Base-by-base conservation (phyloP, 92 coral and sea anemone genomes). In the Paragorgia papillata region DNA sequence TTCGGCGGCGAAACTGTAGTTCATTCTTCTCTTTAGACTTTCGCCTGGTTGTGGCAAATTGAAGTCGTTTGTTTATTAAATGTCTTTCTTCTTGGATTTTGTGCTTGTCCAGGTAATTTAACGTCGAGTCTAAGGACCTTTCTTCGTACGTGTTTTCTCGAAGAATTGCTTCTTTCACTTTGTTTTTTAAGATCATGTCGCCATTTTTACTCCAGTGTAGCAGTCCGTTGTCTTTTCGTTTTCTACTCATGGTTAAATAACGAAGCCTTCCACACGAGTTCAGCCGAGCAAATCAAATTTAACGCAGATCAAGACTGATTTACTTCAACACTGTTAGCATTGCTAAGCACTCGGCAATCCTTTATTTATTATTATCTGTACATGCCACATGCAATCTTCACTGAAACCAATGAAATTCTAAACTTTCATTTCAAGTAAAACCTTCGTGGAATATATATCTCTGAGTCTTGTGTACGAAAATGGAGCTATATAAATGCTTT, bases 111-210 rank as follows among this genome's bases (percentile, higher is more conserved):
- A 68, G 22, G 26, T 17, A 20, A 28, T 32, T 12, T 19, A 68
- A 68, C 26, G 40, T 68, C 8, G 97, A 58, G 62, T 79, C 82
- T 50, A 93, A 75, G 0, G 97, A 90, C 48, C 97, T 83, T 22
- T 93, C 97, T 79, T 93, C 97, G 75, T 90, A 83, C 20, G 97
- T 81, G 31, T 93, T 93, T 75, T 93, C 97, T 37, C 87, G 91
- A 18, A 93, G 83, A 24, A 93, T 90, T 25, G 97, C 94, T 20
- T 84, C 82, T 9, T 96, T 88, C 3, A 93, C 91, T 30, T 91
- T 93, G 66, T 93, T 93, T 62, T 83, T 93, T 0, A 93, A 58
- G 50, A 96, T 78, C 91, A 93, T 86, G 73, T 93, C 97, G 18
- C 97, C 97, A n/a, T 79, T 88, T 79, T 90, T 90, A 67, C 90